These are phyloP conservation scores for Mythimna albipuncta DNA, from an alignment of 2,888 invertebrate species.

Conservation along the genomic window DNA sequence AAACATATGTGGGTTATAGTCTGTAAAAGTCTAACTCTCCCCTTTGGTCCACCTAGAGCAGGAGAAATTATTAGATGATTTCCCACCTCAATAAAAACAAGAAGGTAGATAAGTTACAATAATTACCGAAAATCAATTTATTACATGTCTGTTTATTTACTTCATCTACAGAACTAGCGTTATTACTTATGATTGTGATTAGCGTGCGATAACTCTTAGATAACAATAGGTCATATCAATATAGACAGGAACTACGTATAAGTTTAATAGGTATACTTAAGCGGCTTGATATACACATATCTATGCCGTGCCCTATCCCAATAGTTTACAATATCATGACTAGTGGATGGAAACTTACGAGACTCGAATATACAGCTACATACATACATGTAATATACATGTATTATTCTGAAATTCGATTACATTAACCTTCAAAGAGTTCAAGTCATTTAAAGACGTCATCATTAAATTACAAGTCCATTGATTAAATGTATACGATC, in stretches of 20 bases:
- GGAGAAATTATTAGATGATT: too few species aligned
- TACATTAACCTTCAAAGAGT: too few species aligned
- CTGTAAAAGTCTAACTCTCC: too few species aligned
- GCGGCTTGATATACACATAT: not conserved
- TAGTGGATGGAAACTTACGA: not conserved
- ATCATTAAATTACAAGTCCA: not conserved
- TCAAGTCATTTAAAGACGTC: too few species aligned
- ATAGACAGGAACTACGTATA: constrained; percentile 1
- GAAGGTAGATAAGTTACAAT: too few species aligned
- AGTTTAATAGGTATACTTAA: not conserved
- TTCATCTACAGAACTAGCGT: constrained; percentile 3
- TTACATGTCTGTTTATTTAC: constrained; percentile 19
- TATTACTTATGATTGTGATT: constrained; percentile 19
- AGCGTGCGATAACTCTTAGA: constrained; percentile 7
- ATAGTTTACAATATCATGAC: constrained; percentile 7
- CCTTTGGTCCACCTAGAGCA: too few species aligned
- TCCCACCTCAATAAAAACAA: too few species aligned
- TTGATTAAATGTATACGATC: not conserved
- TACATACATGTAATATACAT: not conserved
- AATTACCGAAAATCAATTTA: too few species aligned
- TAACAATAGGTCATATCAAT: constrained; percentile 22
- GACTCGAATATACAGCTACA: not conserved
- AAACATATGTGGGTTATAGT: too few species aligned
- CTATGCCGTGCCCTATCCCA: constrained; percentile 8
- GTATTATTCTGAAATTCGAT: too few species aligned